phyloP scores from a whole-genome alignment of 2,888 invertebrate species.

The Saturnia pavonia region DNA sequence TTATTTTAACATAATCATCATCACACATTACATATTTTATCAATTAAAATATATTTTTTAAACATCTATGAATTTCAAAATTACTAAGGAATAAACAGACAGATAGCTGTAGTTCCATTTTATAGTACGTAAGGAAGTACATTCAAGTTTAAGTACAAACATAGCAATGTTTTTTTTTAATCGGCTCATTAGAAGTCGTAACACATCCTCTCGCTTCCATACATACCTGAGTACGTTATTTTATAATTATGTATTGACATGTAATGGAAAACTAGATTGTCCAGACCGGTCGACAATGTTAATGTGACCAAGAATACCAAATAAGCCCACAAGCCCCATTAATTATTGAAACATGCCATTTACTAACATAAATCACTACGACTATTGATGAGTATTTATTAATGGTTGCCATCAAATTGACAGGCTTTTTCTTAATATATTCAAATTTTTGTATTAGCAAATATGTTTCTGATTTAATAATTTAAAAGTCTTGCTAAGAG shows the following conservation, averaged over 20 bases:
- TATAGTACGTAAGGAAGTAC: neutral
- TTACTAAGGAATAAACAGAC: neutral
- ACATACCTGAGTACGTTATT: conserved; percentile 24
- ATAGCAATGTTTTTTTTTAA: neutral
- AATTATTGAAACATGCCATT: conserved; percentile 41
- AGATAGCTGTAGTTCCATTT: neutral
- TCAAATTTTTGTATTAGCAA: neutral
- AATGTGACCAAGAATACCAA: conserved; percentile 47
- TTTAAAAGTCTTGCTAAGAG: neutral
- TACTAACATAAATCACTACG: conserved; percentile 43
- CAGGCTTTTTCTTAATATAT: neutral
- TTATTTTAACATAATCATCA: too few species aligned
- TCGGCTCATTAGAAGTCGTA: conserved; percentile 28
- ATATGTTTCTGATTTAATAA: neutral
- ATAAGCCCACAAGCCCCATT: conserved; percentile 43
- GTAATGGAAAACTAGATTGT: conserved; percentile 52
- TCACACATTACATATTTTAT: too few species aligned
- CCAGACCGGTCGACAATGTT: conserved; percentile 45
- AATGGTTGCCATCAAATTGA: conserved; percentile 29
- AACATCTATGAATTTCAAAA: neutral
- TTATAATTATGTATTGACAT: conserved; percentile 34
- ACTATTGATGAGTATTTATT: conserved; percentile 37
- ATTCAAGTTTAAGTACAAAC: neutral
- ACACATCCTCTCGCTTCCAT: conserved; percentile 22
- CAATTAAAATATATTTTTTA: too few species aligned